Evolutionary conservation across 37 sponge, comb jelly and placozoan genomes (phyloP).

Genomic region (Theonella swinhoei): DNA sequence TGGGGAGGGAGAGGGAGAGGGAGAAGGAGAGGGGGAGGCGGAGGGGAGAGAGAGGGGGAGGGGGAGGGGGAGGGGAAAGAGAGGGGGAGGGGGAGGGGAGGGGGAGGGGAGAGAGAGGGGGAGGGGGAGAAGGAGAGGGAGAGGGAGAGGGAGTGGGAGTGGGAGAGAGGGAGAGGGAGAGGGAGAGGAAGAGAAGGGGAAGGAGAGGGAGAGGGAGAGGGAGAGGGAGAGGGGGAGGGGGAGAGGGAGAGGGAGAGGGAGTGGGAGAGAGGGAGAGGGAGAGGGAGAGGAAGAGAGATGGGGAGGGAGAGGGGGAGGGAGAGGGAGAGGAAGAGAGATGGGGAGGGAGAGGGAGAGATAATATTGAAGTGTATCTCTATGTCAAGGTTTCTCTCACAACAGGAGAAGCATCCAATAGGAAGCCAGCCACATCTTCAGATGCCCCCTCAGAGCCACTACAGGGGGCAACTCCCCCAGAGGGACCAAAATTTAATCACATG

Average conservation of each 20-base stretch:
- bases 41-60: neutral
- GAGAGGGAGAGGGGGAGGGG: neutral
- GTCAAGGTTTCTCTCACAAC: no score
- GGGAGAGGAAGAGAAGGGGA: neutral
- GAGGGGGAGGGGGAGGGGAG: slow-evolving; percentile 12
- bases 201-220: neutral
- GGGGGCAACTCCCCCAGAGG: no score
- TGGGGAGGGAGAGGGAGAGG: neutral
- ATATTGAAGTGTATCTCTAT: neutral
- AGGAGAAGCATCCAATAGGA: neutral
- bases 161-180: no score
- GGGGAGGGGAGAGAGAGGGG: neutral
- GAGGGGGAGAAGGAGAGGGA: neutral
- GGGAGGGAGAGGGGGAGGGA: neutral
- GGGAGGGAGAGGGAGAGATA: neutral
- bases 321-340: neutral
- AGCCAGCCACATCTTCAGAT: no score
- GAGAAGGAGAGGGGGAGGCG: slow-evolving; percentile 14
- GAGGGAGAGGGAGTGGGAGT: no score
- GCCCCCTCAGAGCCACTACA: no score
- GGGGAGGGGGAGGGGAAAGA: neutral
- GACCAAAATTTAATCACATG: no score
- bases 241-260: neutral
- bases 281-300: neutral
- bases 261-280: neutral